Conservation (phyloP, 2,113 vertebrate species). For the Bos indicus region DNA sequence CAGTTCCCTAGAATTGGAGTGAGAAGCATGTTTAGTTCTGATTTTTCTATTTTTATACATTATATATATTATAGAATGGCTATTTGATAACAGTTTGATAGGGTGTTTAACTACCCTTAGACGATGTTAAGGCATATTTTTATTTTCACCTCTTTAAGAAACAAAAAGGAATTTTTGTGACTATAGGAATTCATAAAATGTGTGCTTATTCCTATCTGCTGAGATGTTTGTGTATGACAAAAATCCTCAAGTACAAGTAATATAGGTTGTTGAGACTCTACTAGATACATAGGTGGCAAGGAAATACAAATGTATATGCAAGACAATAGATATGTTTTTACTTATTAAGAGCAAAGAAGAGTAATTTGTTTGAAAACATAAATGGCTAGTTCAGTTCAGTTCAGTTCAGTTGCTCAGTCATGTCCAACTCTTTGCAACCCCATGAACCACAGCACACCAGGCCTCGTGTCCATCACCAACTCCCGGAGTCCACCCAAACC, state of each 20-base stretch:
- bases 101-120: background rate
- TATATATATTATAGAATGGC: background rate
- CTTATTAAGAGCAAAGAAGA: background rate
- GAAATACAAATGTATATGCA: background rate
- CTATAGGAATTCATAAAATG: background rate
- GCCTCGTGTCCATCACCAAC: too few species aligned
- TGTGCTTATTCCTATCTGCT: background rate
- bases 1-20: background rate
- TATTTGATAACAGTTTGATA: background rate
- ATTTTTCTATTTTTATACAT: background rate
- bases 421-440: rapidly evolving
- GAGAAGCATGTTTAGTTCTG: background rate
- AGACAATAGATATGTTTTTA: background rate
- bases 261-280: background rate
- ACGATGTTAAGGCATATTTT: background rate
- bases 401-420: rapidly evolving
- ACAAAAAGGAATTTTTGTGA: background rate
- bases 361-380: background rate
- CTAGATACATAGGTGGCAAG: background rate
- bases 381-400: background rate
- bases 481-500: too few species aligned
- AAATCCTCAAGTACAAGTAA: background rate
- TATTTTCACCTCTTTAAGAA: background rate
- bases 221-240: background rate
- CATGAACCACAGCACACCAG: rapidly evolving